Evolutionary conservation across 2,888 invertebrate species (phyloP), one percentile per base, ranked within the genome.

Genomic region (Apotomis betuletana): DNA sequence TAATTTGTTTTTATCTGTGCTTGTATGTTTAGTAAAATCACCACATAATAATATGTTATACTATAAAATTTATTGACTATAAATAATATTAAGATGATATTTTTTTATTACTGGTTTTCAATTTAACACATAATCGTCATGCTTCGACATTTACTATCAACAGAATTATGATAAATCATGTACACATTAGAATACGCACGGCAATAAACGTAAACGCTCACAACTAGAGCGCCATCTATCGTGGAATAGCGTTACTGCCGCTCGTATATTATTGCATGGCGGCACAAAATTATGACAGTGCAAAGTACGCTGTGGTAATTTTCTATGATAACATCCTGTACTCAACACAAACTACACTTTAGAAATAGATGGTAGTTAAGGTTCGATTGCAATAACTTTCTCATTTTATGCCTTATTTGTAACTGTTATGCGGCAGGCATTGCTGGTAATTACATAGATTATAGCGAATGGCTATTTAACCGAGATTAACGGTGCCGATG

Each of bases 171-270:
- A 10, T 49, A 49, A 4, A 49, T 49, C 49, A 49, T 49, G 5
- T 9, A 10, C 10, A 49, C 49, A 49, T 49, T 49, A 49, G 9
- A 49, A 6, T n/a, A n/a, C 27, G 27, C 27, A 27, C 49, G 49
- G 49, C 9, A 9, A 9, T 49, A 49, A 49, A 49, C 3, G 9
- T 49, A 49, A 64, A 44, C 12, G 15, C 12, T 10, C 4, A 55
- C 4, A 46, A 9, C 10, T 6, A 49, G 27, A 75, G 69, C 85
- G 85, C 84, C 85, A 85, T 81, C 85, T 85, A 67, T 78, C 73
- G 75, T 36, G 60, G 70, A 83, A 76, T 83, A 84, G 84, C 67
- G 58, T 52, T 69, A 67, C 69, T 52, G 58, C 10, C 13, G 46
- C 61, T 63, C 27, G 62, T 57, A 52, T 57, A 65, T 70, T 69